Evolutionary conservation across 2,113 vertebrate species (phyloP).

Genomic region (Sprattus sprattus): DNA sequence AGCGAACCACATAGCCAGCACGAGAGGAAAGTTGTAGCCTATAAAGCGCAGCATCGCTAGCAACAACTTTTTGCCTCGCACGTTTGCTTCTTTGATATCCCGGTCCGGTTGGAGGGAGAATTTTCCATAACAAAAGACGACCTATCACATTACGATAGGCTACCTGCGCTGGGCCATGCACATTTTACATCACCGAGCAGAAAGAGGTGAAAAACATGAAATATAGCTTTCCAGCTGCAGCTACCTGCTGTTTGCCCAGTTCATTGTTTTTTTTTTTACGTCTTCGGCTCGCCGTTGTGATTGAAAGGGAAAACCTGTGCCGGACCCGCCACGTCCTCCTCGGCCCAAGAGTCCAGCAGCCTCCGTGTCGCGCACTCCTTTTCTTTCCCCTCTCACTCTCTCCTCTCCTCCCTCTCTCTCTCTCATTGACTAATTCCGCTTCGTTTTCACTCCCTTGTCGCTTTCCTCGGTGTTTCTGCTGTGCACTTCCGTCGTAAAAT

Average conservation of each 20-base stretch:
- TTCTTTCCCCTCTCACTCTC: slow-evolving; percentile 54
- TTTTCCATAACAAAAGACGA: slow-evolving; percentile 46
- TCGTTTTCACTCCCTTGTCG: slow-evolving; percentile 19
- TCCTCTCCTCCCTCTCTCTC: slow-evolving; percentile 44
- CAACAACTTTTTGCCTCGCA: slow-evolving; percentile 38
- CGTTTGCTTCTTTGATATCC: slow-evolving; percentile 25
- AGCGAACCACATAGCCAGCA: slow-evolving; percentile 34
- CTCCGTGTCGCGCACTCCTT: slow-evolving; percentile 52
- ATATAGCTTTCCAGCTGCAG: slow-evolving; percentile 8
- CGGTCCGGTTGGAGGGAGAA: slow-evolving; percentile 33
- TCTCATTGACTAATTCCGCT: slow-evolving; percentile 37
- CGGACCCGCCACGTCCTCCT: slow-evolving; percentile 78
- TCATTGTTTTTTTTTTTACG: slow-evolving; percentile 53
- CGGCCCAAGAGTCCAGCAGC: slow-evolving; percentile 63
- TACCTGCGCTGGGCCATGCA: slow-evolving; percentile 38
- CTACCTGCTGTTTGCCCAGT: slow-evolving; percentile 67
- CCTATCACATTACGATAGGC: slow-evolving; percentile 25
- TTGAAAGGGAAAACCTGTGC: slow-evolving; percentile 56
- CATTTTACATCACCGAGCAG: slow-evolving; percentile 34
- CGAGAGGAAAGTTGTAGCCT: slow-evolving; percentile 47
- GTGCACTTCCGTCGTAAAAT: slow-evolving; percentile 44
- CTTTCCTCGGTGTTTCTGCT: slow-evolving; percentile 48
- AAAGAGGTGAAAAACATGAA: slow-evolving; percentile 9
- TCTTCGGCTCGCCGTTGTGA: slow-evolving; percentile 52
- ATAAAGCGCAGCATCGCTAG: slow-evolving; percentile 4